A percentile compares a stretch with the other conserved stretches of the same genome.
Conservation (phyloP, 2,888 invertebrate species). For the Amblyteles armatorius region DNA sequence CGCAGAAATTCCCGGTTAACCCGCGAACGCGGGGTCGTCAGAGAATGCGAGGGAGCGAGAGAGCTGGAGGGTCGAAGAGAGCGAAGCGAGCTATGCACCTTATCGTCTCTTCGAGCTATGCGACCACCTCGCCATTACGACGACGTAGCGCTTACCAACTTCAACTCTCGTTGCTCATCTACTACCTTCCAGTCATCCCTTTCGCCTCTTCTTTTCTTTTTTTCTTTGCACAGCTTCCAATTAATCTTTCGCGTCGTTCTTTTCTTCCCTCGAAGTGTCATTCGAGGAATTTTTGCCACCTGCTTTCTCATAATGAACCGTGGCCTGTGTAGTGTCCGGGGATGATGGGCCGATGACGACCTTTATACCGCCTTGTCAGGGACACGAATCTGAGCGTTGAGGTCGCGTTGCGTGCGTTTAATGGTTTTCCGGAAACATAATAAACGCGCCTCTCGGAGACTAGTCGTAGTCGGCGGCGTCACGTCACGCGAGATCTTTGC, state of each 20-base stretch:
- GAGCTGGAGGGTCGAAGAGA: not conserved
- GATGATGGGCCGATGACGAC: no score
- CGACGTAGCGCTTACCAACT: slow-evolving; percentile 54
- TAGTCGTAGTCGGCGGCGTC: slow-evolving; percentile 26
- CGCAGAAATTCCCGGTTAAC: slow-evolving; percentile 75
- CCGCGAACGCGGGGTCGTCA: slow-evolving; percentile 25
- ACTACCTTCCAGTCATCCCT: slow-evolving; percentile 12
- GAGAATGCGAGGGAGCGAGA: slow-evolving; percentile 1
- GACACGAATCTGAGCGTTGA: no score
- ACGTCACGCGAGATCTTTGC: slow-evolving; percentile 34
- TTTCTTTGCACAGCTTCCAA: not conserved
- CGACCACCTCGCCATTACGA: slow-evolving; percentile 8
- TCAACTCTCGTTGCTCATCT: slow-evolving; percentile 36
- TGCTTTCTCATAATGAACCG: not conserved
- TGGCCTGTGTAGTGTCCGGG: not conserved
- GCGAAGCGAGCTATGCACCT: slow-evolving; percentile 4
- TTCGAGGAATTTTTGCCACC: not conserved
- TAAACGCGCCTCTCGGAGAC: not conserved
- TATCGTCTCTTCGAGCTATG: slow-evolving; percentile 2
- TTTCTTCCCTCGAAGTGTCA: not conserved
- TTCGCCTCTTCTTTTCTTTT: not conserved
- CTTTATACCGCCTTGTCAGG: no score
- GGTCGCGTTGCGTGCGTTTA: not conserved
- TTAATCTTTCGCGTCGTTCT: slow-evolving; percentile 17
- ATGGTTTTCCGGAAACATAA: not conserved